phyloP scores from a whole-genome alignment of 1,140 invertebrate genomes.

The Danaus melanippus region DNA sequence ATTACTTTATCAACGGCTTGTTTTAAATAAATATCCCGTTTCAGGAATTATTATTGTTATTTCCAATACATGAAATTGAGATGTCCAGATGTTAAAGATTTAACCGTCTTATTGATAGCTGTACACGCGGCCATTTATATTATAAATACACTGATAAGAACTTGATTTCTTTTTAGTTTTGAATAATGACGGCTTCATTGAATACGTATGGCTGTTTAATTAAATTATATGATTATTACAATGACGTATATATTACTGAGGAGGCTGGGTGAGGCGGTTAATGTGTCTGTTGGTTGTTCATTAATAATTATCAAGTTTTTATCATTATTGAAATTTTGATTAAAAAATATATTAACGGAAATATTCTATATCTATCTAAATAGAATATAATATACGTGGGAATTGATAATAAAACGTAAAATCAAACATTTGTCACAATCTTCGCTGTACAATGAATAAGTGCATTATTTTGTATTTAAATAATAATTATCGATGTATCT shows the following conservation, averaged over 20 bases:
- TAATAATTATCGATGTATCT: constrained; percentile 12
- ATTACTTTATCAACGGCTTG: constrained; percentile 72
- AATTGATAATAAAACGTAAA: neutral
- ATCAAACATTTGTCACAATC: constrained; percentile 1
- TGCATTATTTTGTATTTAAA: constrained; percentile 5
- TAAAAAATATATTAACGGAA: constrained; percentile 12
- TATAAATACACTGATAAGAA: constrained; percentile 20
- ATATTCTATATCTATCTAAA: constrained; percentile 2
- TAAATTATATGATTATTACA: constrained; percentile 27
- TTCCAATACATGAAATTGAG: constrained; percentile 69
- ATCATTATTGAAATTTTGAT: constrained; percentile 10
- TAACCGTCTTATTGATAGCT: constrained; percentile 64
- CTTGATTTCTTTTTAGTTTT: constrained; percentile 18
- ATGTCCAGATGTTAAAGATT: constrained; percentile 66
- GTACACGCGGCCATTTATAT: constrained; percentile 64
- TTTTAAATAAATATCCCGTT: constrained; percentile 72
- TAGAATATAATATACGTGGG: constrained; percentile 3
- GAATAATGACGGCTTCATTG: constrained; percentile 24
- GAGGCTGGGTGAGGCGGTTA: too few species aligned
- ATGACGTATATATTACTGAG: constrained; percentile 1
- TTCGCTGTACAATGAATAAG: too few species aligned
- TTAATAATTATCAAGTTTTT: too few species aligned
- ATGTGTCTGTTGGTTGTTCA: too few species aligned
- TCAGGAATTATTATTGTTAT: constrained; percentile 71
- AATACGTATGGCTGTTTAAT: constrained; percentile 25